Percentiles rank a stretch among this genome's conserved stretches.
phyloP scores from a whole-genome alignment of 64 coral and sea anemone genomes.

The Porites lutea region DNA sequence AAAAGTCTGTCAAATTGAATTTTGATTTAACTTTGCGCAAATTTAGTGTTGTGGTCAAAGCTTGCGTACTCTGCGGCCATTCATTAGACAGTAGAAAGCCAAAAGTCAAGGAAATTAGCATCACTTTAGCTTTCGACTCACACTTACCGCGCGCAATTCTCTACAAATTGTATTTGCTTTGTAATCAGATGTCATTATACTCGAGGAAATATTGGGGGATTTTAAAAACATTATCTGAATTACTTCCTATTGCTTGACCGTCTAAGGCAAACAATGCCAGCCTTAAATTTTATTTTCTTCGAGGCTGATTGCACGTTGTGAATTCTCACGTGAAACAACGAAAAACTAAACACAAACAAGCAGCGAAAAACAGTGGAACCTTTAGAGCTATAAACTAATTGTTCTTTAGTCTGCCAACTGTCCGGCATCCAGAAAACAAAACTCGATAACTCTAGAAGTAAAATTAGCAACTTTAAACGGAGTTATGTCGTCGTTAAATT shows the following conservation, averaged over 20 bases:
- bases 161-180: slow-evolving; percentile 42
- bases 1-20: not conserved
- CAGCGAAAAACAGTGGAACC: slow-evolving; percentile 20
- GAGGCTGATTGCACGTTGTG: slow-evolving; percentile 45
- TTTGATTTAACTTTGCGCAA: not conserved
- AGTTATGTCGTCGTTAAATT: not conserved
- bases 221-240: slow-evolving; percentile 35
- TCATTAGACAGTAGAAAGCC: slow-evolving; percentile 19
- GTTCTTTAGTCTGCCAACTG: slow-evolving; percentile 15
- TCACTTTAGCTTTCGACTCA: not conserved
- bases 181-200: slow-evolving; percentile 45
- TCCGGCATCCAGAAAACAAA: slow-evolving; percentile 7
- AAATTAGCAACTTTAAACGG: not conserved
- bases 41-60: slow-evolving; percentile 8
- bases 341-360: not conserved
- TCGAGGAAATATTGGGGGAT: slow-evolving; percentile 32
- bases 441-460: not conserved
- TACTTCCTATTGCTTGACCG: slow-evolving; percentile 19
- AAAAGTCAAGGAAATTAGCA: slow-evolving; percentile 35
- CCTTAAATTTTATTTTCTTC: slow-evolving; percentile 55
- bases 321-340: slow-evolving; percentile 51
- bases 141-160: slow-evolving; percentile 31
- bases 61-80: not conserved
- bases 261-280: slow-evolving; percentile 40
- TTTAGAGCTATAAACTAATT: slow-evolving; percentile 8